Evolutionary conservation across 2,797 vertebrate species (phyloP).

Genomic region (Molossus molossus): DNA sequence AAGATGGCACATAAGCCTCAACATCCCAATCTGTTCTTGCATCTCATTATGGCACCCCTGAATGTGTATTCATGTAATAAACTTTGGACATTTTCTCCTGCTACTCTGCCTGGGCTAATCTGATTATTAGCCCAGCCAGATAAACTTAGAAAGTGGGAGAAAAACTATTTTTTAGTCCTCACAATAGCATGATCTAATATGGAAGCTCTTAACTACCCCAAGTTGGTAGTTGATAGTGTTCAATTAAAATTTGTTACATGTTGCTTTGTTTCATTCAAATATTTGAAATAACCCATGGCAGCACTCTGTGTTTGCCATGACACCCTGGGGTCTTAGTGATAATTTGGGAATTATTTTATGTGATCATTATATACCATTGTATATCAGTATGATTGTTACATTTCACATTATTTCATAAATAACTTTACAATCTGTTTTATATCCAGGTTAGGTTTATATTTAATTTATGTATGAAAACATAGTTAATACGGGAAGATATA

Average conservation of each 20-base stretch:
- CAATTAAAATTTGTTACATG: not conserved
- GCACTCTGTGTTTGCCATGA: not conserved
- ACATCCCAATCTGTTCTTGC: not conserved
- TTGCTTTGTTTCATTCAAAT: not conserved
- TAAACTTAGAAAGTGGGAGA: not conserved
- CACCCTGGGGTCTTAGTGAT: rapidly evolving
- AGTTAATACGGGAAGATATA: not conserved
- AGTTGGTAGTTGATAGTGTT: not conserved
- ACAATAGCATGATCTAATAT: not conserved
- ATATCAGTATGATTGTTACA: not conserved
- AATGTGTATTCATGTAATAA: not conserved
- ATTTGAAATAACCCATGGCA: not conserved
- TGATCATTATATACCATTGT: not conserved
- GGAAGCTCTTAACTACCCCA: not conserved
- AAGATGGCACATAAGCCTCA: not conserved
- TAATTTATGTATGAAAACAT: not conserved
- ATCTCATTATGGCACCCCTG: not conserved
- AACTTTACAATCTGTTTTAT: not conserved
- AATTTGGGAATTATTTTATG: not conserved
- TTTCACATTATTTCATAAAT: not conserved
- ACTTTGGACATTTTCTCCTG: not conserved
- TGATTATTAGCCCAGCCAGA: not conserved
- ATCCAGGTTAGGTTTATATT: not conserved
- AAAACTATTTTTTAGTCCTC: not conserved
- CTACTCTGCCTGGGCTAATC: not conserved